A percentile compares a stretch with the other conserved stretches of the same genome.
These are phyloP conservation scores for Phocides pigmalion DNA, from an alignment of 1,140 invertebrate species.

Conservation along the genomic window DNA sequence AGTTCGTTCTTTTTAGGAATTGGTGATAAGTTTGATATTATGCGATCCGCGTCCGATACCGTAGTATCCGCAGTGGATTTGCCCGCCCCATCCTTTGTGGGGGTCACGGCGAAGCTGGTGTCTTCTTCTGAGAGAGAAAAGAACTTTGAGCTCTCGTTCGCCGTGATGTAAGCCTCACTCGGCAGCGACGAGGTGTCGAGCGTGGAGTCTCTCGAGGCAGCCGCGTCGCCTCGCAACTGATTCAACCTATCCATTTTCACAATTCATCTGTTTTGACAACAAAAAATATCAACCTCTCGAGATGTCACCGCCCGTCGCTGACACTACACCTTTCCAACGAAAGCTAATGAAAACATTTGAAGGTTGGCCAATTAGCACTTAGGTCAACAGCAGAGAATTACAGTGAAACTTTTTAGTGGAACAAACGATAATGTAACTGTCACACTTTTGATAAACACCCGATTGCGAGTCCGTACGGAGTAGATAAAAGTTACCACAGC, in stretches of 20 bases:
- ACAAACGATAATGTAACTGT: conserved; percentile 77
- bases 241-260: conserved; percentile 79
- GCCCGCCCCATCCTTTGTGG: conserved; percentile 57
- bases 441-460: conserved; percentile 70
- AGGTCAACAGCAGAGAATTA: conserved; percentile 78
- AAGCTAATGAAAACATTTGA: conserved; percentile 66
- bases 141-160: conserved; percentile 77
- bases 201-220: conserved; percentile 63
- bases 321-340: conserved; percentile 45
- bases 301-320: conserved; percentile 37
- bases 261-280: conserved; percentile 76
- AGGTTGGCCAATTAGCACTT: conserved; percentile 78
- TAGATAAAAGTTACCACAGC: conserved; percentile 35
- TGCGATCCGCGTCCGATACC: conserved; percentile 44
- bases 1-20: conserved; percentile 67
- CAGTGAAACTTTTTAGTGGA: conserved; percentile 78
- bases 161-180: conserved; percentile 73
- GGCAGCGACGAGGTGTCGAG: conserved; percentile 65
- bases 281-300: conserved; percentile 47
- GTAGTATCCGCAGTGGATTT: conserved; percentile 46
- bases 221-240: conserved; percentile 70
- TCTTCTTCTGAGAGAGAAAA: conserved; percentile 78
- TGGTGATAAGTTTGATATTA: conserved; percentile 68
- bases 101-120: conserved; percentile 64
- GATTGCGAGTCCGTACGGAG: conserved; percentile 41